These are phyloP conservation scores for Sylvia borin DNA, from an alignment of 2,797 vertebrate species.

Conservation along the genomic window DNA sequence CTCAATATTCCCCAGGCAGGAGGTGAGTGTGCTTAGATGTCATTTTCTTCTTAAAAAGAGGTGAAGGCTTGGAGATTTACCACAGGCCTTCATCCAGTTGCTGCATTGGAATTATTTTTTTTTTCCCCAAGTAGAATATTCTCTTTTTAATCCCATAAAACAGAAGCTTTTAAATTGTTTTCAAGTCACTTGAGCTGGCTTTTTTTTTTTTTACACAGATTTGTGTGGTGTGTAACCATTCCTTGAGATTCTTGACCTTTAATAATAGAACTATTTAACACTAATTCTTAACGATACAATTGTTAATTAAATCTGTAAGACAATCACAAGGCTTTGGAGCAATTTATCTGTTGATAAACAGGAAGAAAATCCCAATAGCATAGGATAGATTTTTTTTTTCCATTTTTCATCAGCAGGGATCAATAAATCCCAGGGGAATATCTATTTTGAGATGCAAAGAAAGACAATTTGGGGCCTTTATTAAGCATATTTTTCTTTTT, in stretches of 20 bases:
- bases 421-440: neutral
- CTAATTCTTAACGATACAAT: neutral
- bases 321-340: neutral
- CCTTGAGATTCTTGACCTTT: neutral
- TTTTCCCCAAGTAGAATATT: neutral
- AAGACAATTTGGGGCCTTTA: neutral
- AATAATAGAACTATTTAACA: neutral
- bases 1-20: constrained; percentile 76
- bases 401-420: neutral
- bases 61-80: neutral
- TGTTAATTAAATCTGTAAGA: neutral
- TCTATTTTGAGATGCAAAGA: neutral
- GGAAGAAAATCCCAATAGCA: neutral
- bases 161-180: neutral
- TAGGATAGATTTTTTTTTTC: neutral
- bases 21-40: constrained; percentile 70
- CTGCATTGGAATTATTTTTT: neutral
- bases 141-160: neutral
- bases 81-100: neutral
- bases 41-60: neutral
- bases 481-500: constrained; percentile 18
- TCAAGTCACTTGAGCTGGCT: neutral
- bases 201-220: neutral
- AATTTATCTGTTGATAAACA: neutral
- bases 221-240: neutral